phyloP scores from a whole-genome alignment of 2,888 invertebrate species.

The Brachyptera putata region DNA sequence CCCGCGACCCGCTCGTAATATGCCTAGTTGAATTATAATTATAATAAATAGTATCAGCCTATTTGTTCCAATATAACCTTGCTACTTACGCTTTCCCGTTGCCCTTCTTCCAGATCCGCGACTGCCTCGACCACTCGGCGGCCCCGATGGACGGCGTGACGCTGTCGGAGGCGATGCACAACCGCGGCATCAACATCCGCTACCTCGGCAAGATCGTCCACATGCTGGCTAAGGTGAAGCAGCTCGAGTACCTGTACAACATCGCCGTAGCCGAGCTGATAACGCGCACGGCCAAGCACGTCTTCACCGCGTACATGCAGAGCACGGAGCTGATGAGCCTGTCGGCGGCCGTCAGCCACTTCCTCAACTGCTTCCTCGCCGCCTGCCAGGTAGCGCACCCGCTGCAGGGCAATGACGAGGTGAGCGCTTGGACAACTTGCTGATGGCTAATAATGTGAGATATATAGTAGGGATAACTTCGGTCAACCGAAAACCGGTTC shows the following conservation, averaged over 20 bases:
- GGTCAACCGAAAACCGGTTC: too few relatives aligned
- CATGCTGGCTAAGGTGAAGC: conserved; percentile 70
- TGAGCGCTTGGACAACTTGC: conserved; percentile 41
- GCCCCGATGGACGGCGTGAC: conserved; percentile 95
- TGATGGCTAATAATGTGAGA: background rate
- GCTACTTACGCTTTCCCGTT: too few relatives aligned
- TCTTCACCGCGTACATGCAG: conserved; percentile 84
- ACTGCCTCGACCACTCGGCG: conserved; percentile 84
- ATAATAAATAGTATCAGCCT: too few relatives aligned
- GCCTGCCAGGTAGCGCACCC: conserved; percentile 66
- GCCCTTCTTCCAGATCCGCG: conserved; percentile 75
- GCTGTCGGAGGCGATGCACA: conserved; percentile 89
- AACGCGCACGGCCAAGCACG: conserved; percentile 85
- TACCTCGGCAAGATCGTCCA: conserved; percentile 91
- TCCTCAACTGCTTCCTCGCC: conserved; percentile 91
- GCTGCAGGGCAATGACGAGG: conserved; percentile 63
- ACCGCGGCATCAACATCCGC: conserved; percentile 92
- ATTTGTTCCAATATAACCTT: too few relatives aligned
- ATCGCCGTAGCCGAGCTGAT: conserved; percentile 90
- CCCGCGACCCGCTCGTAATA: too few relatives aligned
- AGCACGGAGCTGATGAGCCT: conserved; percentile 86
- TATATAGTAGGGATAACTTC: too few relatives aligned
- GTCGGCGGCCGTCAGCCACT: conserved; percentile 88
- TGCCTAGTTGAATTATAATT: too few relatives aligned
- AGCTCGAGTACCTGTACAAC: conserved; percentile 80